These are phyloP conservation scores for Craseonycteris thonglongyai DNA, from an alignment of 2,113 vertebrate species.

Conservation along the genomic window DNA sequence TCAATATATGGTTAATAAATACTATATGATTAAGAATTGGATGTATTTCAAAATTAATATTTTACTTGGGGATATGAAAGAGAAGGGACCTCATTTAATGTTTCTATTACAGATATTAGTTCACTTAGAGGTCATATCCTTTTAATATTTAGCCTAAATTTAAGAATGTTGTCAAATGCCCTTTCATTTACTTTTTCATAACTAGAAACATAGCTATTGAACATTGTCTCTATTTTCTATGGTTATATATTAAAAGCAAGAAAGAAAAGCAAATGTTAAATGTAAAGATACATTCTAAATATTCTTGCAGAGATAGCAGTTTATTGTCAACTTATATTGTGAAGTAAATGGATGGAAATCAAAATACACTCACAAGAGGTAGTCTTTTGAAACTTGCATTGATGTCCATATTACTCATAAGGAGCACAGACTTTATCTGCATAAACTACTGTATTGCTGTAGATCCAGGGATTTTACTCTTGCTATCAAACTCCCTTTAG, in stretches of 20 bases:
- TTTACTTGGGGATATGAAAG: neutral
- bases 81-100: neutral
- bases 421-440: neutral
- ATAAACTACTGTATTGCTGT: slow-evolving; percentile 21
- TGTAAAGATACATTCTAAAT: neutral
- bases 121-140: neutral
- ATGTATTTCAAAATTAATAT: neutral
- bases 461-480: neutral
- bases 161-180: slow-evolving; percentile 11
- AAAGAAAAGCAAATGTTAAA: slow-evolving; percentile 1
- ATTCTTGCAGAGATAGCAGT: slow-evolving; percentile 10
- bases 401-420: neutral
- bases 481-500: slow-evolving; percentile 37
- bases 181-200: slow-evolving; percentile 19
- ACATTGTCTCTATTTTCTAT: slow-evolving; percentile 27
- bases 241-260: neutral
- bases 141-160: slow-evolving; percentile 9
- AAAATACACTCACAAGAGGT: slow-evolving; percentile 26
- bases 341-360: slow-evolving; percentile 36
- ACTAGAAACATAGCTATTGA: neutral
- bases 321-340: slow-evolving; percentile 31
- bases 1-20: slow-evolving; percentile 9
- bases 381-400: slow-evolving; percentile 14
- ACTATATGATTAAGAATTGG: neutral
- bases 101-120: slow-evolving; percentile 18